Conservation (phyloP, 2,113 vertebrate species). For the Catagonus wagneri region DNA sequence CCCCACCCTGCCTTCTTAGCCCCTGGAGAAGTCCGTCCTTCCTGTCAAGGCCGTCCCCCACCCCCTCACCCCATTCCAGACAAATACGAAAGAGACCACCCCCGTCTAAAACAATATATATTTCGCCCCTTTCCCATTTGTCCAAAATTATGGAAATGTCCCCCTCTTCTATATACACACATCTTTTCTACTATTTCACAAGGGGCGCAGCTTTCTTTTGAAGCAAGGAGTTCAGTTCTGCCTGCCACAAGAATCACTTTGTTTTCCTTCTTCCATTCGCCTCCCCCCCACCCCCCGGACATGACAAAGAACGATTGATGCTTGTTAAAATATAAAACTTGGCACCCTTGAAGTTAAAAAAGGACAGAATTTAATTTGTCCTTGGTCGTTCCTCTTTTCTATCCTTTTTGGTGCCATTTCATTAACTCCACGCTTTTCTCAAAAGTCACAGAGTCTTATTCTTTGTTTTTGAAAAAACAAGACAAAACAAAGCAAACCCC, state of each 20-base stretch:
- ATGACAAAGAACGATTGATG: constrained; percentile 59
- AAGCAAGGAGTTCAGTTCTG: background rate
- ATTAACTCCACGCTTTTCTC: constrained; percentile 66
- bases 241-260: constrained; percentile 13
- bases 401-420: constrained; percentile 70
- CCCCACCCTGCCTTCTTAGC: background rate
- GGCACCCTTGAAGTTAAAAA: constrained; percentile 40
- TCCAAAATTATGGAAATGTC: background rate
- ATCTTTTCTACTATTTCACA: constrained; percentile 38
- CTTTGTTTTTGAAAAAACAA: constrained; percentile 73
- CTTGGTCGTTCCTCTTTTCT: constrained; percentile 70
- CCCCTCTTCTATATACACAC: background rate
- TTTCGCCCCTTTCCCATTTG: constrained; percentile 18
- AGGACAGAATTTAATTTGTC: constrained; percentile 64
- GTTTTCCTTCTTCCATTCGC: background rate
- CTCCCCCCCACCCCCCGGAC: background rate
- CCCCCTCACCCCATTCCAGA: background rate
- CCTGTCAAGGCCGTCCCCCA: background rate
- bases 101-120: background rate
- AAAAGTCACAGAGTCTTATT: constrained; percentile 66
- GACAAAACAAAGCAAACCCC: constrained; percentile 64
- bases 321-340: constrained; percentile 65
- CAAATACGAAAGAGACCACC: constrained; percentile 48
- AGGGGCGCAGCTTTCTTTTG: constrained; percentile 4
- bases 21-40: background rate